Evolutionary conservation across 2,113 vertebrate genomes (phyloP).

Genomic region (Equus quagga): DNA sequence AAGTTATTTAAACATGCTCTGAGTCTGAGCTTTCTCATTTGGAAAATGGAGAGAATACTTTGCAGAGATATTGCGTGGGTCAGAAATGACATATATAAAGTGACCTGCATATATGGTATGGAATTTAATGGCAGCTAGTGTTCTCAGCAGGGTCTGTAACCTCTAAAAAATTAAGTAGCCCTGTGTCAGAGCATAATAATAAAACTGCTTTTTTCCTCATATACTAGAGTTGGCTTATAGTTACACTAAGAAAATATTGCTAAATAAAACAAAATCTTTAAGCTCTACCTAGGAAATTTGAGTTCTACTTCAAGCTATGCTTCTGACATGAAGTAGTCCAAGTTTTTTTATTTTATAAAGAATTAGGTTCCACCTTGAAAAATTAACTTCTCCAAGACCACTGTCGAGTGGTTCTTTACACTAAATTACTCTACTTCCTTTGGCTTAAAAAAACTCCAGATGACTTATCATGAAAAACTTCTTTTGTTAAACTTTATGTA

Average conservation of each 20-base stretch:
- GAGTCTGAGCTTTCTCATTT: background rate
- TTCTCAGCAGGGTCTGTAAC: background rate
- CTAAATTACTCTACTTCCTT: background rate
- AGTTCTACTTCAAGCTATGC: background rate
- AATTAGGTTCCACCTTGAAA: slow-evolving; percentile 31
- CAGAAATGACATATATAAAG: slow-evolving; percentile 41
- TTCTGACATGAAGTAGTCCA: background rate
- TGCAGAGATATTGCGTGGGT: background rate
- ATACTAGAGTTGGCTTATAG: background rate
- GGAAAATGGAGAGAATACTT: background rate
- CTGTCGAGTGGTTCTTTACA: background rate
- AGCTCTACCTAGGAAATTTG: background rate
- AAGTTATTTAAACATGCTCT: background rate
- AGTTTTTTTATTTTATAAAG: slow-evolving; percentile 9
- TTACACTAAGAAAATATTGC: background rate
- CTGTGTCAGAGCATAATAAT: background rate
- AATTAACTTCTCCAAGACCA: background rate
- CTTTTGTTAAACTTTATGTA: slow-evolving; percentile 26
- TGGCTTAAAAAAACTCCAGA: background rate
- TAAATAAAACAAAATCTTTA: slow-evolving; percentile 27
- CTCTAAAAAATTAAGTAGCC: background rate
- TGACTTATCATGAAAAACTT: background rate
- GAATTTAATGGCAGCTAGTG: background rate
- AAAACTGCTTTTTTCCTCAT: background rate
- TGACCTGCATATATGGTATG: background rate